These are phyloP conservation scores for Chrysochloris asiatica DNA, from an alignment of 2,113 vertebrate genomes.

Conservation along the genomic window DNA sequence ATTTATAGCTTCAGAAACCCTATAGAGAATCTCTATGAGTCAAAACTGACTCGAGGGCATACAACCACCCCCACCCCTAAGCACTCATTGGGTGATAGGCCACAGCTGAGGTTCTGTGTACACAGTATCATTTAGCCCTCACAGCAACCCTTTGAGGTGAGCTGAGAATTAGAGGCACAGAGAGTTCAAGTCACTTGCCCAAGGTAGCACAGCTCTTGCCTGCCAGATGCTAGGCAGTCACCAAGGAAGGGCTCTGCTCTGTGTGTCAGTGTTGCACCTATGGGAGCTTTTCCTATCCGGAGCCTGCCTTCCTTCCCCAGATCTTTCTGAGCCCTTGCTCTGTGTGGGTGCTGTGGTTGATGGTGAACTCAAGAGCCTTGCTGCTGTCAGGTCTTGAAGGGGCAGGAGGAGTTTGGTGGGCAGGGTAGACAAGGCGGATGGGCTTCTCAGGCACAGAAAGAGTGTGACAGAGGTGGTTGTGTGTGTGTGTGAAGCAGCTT, in stretches of 20 bases:
- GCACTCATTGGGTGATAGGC: neutral
- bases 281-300: neutral
- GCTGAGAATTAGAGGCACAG: neutral
- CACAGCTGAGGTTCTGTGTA: neutral
- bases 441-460: neutral
- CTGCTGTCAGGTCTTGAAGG: neutral
- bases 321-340: neutral
- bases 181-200: neutral
- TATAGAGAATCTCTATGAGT: no score
- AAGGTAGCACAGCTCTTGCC: neutral
- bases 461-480: rapidly evolving
- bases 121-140: neutral
- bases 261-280: neutral
- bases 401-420: neutral
- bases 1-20: no score
- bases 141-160: neutral
- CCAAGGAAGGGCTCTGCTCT: neutral
- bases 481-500: no score
- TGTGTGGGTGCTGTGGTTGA: neutral
- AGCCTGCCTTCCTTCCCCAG: neutral
- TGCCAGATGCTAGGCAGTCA: neutral
- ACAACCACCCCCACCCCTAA: no score
- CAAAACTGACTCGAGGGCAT: no score
- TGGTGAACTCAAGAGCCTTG: neutral
- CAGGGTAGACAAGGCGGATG: neutral